These are phyloP conservation scores for Amphiprion ocellaris DNA, from an alignment of 2,113 vertebrate genomes.

Conservation along the genomic window DNA sequence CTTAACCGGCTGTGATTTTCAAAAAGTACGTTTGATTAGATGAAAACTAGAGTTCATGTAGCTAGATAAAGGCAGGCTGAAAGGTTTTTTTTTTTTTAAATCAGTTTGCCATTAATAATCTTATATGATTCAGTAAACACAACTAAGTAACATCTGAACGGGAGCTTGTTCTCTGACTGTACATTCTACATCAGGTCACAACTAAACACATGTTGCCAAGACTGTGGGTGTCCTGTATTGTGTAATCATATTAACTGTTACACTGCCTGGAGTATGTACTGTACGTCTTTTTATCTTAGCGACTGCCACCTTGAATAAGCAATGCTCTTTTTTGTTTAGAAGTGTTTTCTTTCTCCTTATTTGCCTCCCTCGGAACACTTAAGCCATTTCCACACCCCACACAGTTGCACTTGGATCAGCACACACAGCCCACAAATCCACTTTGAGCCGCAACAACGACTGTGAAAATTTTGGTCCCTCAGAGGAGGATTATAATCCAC, in stretches of 20 bases:
- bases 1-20: constrained; percentile 7
- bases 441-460: constrained; percentile 57
- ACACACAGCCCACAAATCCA: constrained; percentile 47
- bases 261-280: constrained; percentile 25
- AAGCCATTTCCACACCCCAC: constrained; percentile 63
- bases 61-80: not conserved
- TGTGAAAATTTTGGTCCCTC: constrained; percentile 48
- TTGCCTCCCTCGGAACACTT: constrained; percentile 52
- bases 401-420: constrained; percentile 59
- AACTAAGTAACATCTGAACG: not conserved
- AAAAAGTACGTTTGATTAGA: constrained; percentile 16
- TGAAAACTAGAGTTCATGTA: constrained; percentile 14
- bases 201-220: constrained; percentile 3
- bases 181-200: constrained; percentile 7
- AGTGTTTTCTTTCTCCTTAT: constrained; percentile 48
- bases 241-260: constrained; percentile 50
- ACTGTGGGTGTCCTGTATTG: constrained; percentile 39
- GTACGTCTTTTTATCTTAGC: constrained; percentile 10
- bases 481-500: constrained; percentile 62
- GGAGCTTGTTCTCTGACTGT: not conserved
- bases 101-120: not conserved
- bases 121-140: not conserved
- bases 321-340: constrained; percentile 40
- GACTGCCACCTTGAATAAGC: constrained; percentile 50
- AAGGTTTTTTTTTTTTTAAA: not conserved